A percentile compares a stretch with the other conserved stretches of the same genome.
Evolutionary conservation across 2,888 invertebrate species (phyloP).

Genomic region (Agrotis ipsilon): DNA sequence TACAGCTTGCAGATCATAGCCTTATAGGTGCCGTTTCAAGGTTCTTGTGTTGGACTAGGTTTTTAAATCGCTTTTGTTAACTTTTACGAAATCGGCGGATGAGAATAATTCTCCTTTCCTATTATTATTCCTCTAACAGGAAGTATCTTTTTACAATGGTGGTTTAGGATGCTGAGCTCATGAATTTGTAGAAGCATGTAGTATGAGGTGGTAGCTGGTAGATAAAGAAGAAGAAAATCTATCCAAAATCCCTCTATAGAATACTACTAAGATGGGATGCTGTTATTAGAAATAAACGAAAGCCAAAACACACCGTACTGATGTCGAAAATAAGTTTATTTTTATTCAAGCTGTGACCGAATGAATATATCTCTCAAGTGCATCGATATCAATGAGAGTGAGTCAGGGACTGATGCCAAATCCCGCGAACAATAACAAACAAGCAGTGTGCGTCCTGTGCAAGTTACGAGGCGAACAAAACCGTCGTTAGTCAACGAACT

Average conservation of each 20-base stretch:
- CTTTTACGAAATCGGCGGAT: background rate
- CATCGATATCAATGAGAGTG: conserved; percentile 60
- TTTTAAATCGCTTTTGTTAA: conserved; percentile 1
- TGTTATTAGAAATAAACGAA: background rate
- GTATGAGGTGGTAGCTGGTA: background rate
- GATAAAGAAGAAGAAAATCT: background rate
- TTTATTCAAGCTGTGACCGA: conserved; percentile 50
- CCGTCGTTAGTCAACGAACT: conserved; percentile 87
- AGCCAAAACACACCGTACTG: background rate
- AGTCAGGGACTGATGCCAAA: conserved; percentile 65
- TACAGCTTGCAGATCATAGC: conserved; percentile 54
- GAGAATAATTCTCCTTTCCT: background rate
- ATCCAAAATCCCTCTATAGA: background rate
- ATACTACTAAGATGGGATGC: background rate
- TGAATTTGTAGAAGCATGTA: background rate
- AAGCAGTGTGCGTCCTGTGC: conserved; percentile 63
- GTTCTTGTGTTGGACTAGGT: conserved; percentile 25
- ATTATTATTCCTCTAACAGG: background rate
- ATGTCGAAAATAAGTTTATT: conserved; percentile 39
- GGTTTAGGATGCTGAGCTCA: background rate
- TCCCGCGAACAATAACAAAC: conserved; percentile 67
- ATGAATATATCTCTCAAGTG: conserved; percentile 52
- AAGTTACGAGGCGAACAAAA: conserved; percentile 84
- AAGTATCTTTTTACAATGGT: background rate
- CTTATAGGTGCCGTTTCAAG: conserved; percentile 27